Evolutionary conservation across 2,113 vertebrate genomes (phyloP), one percentile per base, ranked within the genome.

Genomic region (Silurus glanis): DNA sequence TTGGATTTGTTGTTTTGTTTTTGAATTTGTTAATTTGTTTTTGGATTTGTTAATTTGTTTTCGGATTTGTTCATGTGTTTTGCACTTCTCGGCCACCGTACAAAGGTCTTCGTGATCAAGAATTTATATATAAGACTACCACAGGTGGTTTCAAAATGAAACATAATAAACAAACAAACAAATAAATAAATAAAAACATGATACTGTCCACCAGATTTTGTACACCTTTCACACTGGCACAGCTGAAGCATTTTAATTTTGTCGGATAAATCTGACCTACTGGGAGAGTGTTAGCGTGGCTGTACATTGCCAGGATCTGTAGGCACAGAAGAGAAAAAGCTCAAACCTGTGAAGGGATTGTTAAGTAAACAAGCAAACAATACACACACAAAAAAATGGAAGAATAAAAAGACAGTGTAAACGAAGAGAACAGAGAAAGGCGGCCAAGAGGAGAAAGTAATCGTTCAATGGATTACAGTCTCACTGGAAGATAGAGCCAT

Each of bases 351-450:
- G 80, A 85, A 78, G 53, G 55, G 49, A 55, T 45, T 74, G 80
- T 82, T 75, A 75, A 55, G 59, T 82, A 82, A 87, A 87, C 80
- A 87, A 47, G 59, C 47, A 83, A 76, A 64, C 56, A 62, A 86
- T 75, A 56, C 37, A 37, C 37, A 37, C 37, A 37, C 37, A 37
- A 62, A 81, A 80, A 64, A 76, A 80, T 66, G 51, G 9, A 67
- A 51, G 45, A 76, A 75, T 21, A 53, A n/a, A 66, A 75, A 28
- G 7, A 76, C 47, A 66, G 49, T 66, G 85, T 76, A 83, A 87
- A 83, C 80, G 83, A 82, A 55, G 12, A 62, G 58, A 83, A 37
- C 17, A 45, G 17, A 76, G 51, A 78, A 82, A 66, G 45, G 56
- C 19, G 21, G 71, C 69, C 66, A 62, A 76, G 51, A 47, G 49